phyloP scores from a whole-genome alignment of 1,140 invertebrate genomes.

The Chymomyza costata region DNA sequence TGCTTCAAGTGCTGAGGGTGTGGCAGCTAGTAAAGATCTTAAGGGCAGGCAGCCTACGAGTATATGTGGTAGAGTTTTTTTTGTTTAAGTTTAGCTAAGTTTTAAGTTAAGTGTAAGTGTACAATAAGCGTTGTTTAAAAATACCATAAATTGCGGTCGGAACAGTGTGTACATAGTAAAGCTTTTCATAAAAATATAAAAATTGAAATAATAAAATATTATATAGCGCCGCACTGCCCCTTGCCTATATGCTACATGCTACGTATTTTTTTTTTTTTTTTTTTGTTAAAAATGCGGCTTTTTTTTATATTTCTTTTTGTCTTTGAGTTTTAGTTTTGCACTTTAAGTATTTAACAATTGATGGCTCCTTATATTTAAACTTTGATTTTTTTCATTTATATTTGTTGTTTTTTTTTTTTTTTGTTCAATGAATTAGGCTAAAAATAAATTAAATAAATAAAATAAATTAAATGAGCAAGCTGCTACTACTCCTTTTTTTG shows the following conservation, averaged over 20 bases:
- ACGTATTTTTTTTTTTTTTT: conserved; percentile 7
- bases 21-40: conserved; percentile 52
- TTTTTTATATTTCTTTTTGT: neutral
- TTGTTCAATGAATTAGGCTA: conserved; percentile 54
- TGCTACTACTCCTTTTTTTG: conserved; percentile 5
- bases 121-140: too few species aligned
- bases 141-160: too few species aligned
- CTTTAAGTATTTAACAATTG: conserved; percentile 4
- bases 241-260: too few species aligned
- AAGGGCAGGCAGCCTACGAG: too few species aligned
- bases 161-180: too few species aligned
- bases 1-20: neutral
- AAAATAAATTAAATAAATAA: conserved; percentile 73
- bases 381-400: neutral
- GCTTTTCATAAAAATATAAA: too few species aligned
- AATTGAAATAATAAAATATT: too few species aligned
- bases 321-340: neutral
- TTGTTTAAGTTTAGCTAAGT: conserved; percentile 14
- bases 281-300: conserved; percentile 1
- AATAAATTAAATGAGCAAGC: conserved; percentile 57
- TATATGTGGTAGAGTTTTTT: too few species aligned
- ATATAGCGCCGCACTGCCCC: too few species aligned
- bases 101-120: conserved; percentile 34
- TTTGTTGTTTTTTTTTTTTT: neutral
- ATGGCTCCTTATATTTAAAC: conserved; percentile 50